phyloP scores from a whole-genome alignment of 2,113 vertebrate genomes.

The Penelope pileata region DNA sequence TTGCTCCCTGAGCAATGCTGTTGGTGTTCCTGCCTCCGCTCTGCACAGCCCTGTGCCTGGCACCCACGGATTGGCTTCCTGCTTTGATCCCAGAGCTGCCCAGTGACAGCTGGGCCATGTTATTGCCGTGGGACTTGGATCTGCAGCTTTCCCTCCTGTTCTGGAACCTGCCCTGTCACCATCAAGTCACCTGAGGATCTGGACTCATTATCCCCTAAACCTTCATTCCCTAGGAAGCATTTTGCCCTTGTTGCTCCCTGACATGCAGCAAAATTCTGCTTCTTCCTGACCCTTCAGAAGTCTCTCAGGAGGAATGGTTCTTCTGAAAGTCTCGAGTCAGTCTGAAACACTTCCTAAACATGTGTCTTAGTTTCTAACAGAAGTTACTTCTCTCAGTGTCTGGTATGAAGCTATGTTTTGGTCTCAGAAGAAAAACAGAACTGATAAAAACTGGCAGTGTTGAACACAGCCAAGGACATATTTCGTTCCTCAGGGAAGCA shows the following conservation, averaged over 20 bases:
- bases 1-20: not conserved
- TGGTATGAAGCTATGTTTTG: no score
- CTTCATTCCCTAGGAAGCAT: not conserved
- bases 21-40: not conserved
- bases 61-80: not conserved
- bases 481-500: no score
- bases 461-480: no score
- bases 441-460: no score
- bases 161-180: not conserved
- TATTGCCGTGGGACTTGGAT: not conserved
- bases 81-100: rapidly evolving
- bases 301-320: not conserved
- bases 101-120: not conserved
- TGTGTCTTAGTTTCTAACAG: no score
- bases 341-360: slow-evolving; percentile 43
- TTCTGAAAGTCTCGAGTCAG: not conserved
- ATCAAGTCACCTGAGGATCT: not conserved
- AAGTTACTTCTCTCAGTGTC: no score
- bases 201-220: not conserved
- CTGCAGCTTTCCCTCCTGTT: not conserved
- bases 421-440: no score
- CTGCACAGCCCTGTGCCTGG: not conserved
- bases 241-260: not conserved
- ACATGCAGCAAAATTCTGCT: not conserved
- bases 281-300: not conserved